Evolutionary conservation across 2,113 vertebrate species (phyloP).

Genomic region (Xiphophorus hellerii): DNA sequence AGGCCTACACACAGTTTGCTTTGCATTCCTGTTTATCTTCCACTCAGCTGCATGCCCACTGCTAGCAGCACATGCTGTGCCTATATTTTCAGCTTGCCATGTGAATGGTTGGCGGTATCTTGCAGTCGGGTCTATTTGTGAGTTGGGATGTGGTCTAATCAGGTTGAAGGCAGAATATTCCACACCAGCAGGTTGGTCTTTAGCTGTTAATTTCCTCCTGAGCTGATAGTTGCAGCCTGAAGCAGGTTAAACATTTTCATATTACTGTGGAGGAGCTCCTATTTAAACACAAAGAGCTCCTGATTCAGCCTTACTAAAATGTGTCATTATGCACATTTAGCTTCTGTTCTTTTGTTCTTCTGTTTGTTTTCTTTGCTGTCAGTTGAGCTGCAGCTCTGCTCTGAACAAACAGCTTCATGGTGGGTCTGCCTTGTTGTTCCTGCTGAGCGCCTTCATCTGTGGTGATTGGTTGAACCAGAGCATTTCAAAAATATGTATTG

Average conservation of each 20-base stretch:
- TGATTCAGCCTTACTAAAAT: no score
- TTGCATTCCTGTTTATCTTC: constrained; percentile 8
- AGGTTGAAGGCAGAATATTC: constrained; percentile 2
- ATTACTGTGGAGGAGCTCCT: neutral
- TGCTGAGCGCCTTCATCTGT: constrained; percentile 32
- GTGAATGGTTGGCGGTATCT: constrained; percentile 49
- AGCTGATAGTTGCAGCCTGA: neutral
- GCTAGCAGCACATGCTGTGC: constrained; percentile 49
- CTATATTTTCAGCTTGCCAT: constrained; percentile 60
- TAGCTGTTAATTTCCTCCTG: neutral
- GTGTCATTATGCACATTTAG: no score
- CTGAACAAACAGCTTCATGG: constrained; percentile 15
- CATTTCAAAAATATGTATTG: no score
- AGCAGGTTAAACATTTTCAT: neutral
- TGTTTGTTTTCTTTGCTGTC: no score
- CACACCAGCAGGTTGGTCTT: neutral
- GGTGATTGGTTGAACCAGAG: neutral
- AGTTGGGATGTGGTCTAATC: constrained; percentile 16
- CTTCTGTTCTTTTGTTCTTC: no score
- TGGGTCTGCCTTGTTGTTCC: constrained; percentile 21
- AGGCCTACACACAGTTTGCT: neutral
- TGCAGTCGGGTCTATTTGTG: constrained; percentile 57
- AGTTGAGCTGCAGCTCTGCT: neutral
- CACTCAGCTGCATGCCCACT: constrained; percentile 11
- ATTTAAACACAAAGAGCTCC: no score